Evolutionary conservation across 2,797 vertebrate genomes (phyloP).

Genomic region (Emydoidea blandingii): DNA sequence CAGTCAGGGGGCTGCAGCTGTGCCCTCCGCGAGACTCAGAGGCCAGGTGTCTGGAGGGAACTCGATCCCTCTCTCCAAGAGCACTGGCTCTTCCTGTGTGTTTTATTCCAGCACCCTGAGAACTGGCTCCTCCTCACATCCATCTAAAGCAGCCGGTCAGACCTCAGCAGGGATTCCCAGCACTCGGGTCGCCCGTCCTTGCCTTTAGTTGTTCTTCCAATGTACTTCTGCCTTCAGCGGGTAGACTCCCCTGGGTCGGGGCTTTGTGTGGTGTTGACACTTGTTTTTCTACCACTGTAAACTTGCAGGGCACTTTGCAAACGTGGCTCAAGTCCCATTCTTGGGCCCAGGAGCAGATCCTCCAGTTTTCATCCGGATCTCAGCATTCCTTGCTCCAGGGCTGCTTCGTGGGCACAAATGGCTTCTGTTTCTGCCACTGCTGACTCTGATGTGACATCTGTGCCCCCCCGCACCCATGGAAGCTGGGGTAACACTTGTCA

Average conservation of each 20-base stretch:
- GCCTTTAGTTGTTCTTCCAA: neutral
- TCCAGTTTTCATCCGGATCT: neutral
- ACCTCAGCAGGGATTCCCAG: neutral
- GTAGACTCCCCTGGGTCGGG: neutral
- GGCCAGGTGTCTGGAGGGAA: neutral
- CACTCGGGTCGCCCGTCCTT: too few species aligned
- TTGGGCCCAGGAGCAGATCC: neutral
- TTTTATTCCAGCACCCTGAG: neutral
- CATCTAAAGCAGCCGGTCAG: neutral
- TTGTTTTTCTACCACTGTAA: neutral
- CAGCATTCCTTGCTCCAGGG: neutral
- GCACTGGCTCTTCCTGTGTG: too few species aligned
- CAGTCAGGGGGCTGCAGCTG: neutral
- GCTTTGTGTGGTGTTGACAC: neutral
- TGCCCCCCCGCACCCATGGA: neutral
- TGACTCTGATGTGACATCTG: accelerated
- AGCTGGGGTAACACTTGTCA: too few species aligned
- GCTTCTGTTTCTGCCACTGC: neutral
- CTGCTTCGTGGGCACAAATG: too few species aligned
- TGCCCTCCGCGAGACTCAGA: neutral
- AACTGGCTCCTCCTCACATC: neutral
- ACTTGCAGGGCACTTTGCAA: neutral
- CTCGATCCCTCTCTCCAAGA: neutral
- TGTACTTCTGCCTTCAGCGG: neutral
- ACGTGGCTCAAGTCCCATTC: neutral